Conservation (phyloP, 2,113 vertebrate species). For the Dicrurus megarhynchus region DNA sequence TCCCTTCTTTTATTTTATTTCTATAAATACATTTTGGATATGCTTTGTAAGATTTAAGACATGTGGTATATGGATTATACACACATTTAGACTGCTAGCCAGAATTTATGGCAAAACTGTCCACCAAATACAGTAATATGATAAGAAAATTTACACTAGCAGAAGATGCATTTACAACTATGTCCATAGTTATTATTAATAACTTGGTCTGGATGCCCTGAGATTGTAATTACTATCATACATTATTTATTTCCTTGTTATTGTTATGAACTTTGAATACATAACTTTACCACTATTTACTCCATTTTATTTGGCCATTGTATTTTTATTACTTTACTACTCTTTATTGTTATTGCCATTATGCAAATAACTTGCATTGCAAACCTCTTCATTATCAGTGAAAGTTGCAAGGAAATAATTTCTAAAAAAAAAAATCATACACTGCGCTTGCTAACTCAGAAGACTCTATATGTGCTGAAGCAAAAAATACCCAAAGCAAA, state of each 20-base stretch:
- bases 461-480: not conserved
- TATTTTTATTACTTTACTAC: slow-evolving; percentile 1
- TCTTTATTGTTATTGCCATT: not conserved
- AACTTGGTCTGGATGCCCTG: not conserved
- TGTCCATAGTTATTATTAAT: not conserved
- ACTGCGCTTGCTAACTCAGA: not conserved
- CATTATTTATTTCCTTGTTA: slow-evolving; percentile 17
- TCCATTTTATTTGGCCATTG: not conserved
- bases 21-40: not conserved
- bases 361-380: not conserved
- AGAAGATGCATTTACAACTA: not conserved
- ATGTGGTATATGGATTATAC: no score
- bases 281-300: slow-evolving; percentile 9
- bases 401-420: not conserved
- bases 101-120: not conserved
- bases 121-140: not conserved
- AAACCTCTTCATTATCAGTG: not conserved
- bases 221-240: not conserved
- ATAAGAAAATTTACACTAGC: not conserved
- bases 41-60: not conserved
- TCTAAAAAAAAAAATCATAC: not conserved
- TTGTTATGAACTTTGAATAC: not conserved
- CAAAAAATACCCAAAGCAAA: not conserved
- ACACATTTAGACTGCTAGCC: not conserved
- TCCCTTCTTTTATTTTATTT: not conserved